phyloP scores from a whole-genome alignment of 1,140 invertebrate genomes.

The Brachionus koreanus region DNA sequence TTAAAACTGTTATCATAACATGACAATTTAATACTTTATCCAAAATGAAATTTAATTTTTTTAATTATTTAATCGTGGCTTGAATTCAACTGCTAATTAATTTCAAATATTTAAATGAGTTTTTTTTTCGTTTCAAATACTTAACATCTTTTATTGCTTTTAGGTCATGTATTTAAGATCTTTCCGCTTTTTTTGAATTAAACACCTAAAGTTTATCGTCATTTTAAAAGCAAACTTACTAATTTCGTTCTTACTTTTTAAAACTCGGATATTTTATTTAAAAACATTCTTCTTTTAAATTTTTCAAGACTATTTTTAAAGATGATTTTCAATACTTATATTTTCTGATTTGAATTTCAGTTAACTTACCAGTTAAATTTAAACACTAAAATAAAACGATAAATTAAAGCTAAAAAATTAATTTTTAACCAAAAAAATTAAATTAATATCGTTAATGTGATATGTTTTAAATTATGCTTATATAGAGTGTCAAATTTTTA shows the following conservation, averaged over 20 bases:
- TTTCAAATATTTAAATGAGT: background rate
- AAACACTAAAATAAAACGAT: too few species aligned
- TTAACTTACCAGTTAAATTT: too few species aligned
- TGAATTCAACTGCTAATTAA: background rate
- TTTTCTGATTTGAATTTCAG: too few species aligned
- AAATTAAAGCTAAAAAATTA: too few species aligned
- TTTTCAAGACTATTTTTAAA: background rate
- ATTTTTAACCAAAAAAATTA: too few species aligned
- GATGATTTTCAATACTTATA: background rate
- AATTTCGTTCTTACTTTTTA: background rate
- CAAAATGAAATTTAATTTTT: background rate
- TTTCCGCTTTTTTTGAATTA: background rate
- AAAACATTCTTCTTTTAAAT: background rate
- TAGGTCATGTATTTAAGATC: background rate
- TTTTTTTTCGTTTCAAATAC: background rate
- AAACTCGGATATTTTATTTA: background rate
- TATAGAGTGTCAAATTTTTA: background rate
- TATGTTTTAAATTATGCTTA: background rate
- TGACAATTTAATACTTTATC: background rate
- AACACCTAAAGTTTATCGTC: background rate
- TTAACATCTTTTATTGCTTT: background rate
- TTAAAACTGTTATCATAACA: background rate
- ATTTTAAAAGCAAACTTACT: background rate
- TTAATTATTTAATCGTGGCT: background rate
- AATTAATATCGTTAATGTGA: background rate